Evolutionary conservation across 23 tunicate species (phyloP), one percentile per base, ranked within the genome.

Genomic region (Phallusia fumigata): DNA sequence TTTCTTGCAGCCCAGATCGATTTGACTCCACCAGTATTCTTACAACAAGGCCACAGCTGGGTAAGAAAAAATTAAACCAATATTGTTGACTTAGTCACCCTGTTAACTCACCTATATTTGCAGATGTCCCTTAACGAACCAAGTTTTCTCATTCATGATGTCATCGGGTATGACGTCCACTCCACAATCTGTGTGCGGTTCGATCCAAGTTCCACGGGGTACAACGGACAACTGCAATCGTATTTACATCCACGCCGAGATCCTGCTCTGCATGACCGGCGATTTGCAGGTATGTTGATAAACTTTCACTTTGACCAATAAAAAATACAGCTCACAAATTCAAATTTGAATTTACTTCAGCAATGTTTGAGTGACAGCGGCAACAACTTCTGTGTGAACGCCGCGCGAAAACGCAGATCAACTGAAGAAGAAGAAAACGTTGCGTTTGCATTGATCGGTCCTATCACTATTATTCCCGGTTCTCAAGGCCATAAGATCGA

Each of bases 1-100:
- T 79, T 22, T 79, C 82, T 47, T 79, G 82, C 28, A 51, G 65
- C n/a, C 31, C 65, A 31, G 52, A n/a, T 47, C 64, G 65, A 35
- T n/a, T 77, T n/a, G 45, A 24, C 0, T 44, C 16, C 24, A 22
- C 44, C n/a, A 30, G 31, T 18, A 36, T 40, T 19, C 65, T 79
- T 33, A 45, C 82, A 52, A 52, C 58, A 36, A 79, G n/a, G n/a
- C n/a, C n/a, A n/a, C n/a, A n/a, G n/a, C n/a, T n/a, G n/a, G n/a
- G n/a, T n/a, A n/a, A n/a, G n/a, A n/a, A n/a, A n/a, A n/a, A n/a
- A n/a, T n/a, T n/a, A n/a, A n/a, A n/a, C n/a, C n/a, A n/a, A n/a
- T n/a, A n/a, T n/a, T n/a, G n/a, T n/a, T n/a, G n/a, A n/a, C n/a
- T n/a, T n/a, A n/a, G n/a, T n/a, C n/a, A n/a, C n/a, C n/a, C n/a